A percentile compares a stretch with the other conserved stretches of the same genome.
Conservation (phyloP, 2,797 vertebrate species). For the Microhierax caerulescens region DNA sequence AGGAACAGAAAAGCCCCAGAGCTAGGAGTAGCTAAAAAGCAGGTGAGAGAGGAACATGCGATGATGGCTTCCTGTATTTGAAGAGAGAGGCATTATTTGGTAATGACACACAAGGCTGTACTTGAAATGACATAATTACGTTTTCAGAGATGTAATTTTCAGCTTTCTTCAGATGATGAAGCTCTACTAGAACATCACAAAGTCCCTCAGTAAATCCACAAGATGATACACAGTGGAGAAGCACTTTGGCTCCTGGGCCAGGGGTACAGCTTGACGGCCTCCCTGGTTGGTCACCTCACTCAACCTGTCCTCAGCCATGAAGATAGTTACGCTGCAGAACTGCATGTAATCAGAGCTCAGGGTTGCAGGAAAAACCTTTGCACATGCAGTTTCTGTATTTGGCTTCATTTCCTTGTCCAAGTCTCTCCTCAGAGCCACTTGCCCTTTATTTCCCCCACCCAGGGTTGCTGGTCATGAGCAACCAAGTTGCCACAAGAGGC, state of each 20-base stretch:
- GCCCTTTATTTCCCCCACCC: neutral
- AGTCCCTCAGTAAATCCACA: neutral
- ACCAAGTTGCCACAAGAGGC: neutral
- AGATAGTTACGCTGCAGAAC: accelerated
- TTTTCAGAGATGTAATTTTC: neutral
- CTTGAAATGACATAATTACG: neutral
- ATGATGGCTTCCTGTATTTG: neutral
- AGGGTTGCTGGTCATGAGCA: accelerated
- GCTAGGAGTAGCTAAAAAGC: neutral
- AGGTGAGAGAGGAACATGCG: neutral
- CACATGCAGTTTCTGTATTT: accelerated
- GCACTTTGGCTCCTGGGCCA: neutral
- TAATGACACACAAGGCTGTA: neutral
- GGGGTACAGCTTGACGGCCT: neutral
- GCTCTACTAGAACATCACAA: neutral
- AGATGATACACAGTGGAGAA: neutral
- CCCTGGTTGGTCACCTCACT: neutral
- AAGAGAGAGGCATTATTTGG: neutral
- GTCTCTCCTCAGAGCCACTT: neutral
- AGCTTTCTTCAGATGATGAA: neutral
- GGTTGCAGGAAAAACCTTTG: neutral
- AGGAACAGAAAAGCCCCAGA: neutral
- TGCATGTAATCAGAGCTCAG: neutral
- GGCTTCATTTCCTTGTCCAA: neutral
- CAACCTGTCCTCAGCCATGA: accelerated